Evolutionary conservation across 1,140 invertebrate species (phyloP).

Genomic region (Drosophila repleta): DNA sequence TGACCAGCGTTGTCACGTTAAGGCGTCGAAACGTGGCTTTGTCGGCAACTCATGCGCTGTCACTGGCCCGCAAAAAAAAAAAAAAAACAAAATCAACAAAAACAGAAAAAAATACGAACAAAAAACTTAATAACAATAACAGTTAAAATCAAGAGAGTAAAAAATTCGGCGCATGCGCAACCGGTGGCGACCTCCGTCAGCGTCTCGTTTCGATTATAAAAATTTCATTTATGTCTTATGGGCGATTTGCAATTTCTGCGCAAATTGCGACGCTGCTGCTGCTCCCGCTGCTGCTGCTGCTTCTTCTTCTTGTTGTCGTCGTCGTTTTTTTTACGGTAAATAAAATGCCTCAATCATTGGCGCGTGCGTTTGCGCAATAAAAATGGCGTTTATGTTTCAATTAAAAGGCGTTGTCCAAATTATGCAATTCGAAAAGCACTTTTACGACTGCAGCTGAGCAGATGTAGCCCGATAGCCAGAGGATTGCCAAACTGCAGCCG

Average conservation of each 20-base stretch:
- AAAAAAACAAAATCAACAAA: conserved; percentile 78
- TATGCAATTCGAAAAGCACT: conserved; percentile 45
- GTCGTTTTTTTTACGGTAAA: conserved; percentile 38
- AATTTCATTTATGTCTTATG: conserved; percentile 81
- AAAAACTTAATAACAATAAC: conserved; percentile 49
- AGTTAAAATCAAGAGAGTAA: conserved; percentile 17
- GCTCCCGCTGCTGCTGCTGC: conserved; percentile 1
- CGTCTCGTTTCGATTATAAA: conserved; percentile 74
- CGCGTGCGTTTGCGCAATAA: conserved; percentile 75
- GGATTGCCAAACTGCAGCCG: neutral
- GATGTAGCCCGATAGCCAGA: neutral
- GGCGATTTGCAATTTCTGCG: conserved; percentile 77
- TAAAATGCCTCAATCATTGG: conserved; percentile 58
- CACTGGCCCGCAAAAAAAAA: conserved; percentile 66
- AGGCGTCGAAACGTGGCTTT: conserved; percentile 56
- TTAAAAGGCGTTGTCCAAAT: conserved; percentile 64
- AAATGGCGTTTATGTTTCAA: conserved; percentile 74
- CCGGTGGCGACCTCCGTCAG: conserved; percentile 41
- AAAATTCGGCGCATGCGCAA: conserved; percentile 45
- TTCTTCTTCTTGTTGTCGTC: conserved; percentile 27
- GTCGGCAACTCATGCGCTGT: conserved; percentile 46
- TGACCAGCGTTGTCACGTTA: conserved; percentile 54
- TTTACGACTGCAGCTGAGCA: conserved; percentile 5
- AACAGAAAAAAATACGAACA: conserved; percentile 52
- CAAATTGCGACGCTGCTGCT: conserved; percentile 44